Evolutionary conservation across 53 echinoderm and acorn worm species (phyloP).

Genomic region (Holothuria leucospilota): DNA sequence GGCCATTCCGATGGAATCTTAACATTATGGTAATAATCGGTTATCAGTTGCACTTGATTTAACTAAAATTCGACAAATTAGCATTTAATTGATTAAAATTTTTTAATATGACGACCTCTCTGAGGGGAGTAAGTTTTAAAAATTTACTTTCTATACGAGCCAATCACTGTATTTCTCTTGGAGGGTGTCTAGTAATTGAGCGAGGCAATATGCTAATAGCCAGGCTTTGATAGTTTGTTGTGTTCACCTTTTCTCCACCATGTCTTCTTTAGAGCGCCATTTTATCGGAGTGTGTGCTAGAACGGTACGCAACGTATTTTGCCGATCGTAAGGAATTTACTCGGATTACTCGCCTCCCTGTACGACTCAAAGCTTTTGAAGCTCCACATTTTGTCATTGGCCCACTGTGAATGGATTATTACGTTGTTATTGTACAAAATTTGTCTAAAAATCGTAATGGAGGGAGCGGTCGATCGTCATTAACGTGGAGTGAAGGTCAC

Average conservation of each 20-base stretch:
- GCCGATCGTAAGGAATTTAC: conserved; percentile 27
- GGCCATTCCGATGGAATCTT: not conserved
- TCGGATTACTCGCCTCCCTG: no score
- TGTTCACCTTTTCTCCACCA: conserved; percentile 50
- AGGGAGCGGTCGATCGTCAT: conserved; percentile 55
- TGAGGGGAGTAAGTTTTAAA: conserved; percentile 6
- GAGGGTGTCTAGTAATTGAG: conserved; percentile 99
- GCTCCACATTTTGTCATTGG: not conserved
- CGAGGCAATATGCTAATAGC: conserved; percentile 86
- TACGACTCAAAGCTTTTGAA: not conserved
- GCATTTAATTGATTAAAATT: no score
- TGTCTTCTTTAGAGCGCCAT: conserved; percentile 46
- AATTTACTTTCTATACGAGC: conserved; percentile 47
- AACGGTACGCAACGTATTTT: conserved; percentile 32
- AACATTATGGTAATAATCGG: no score
- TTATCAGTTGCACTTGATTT: no score
- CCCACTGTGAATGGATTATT: not conserved
- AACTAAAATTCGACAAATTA: no score
- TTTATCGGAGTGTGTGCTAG: conserved; percentile 13
- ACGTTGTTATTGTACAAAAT: not conserved
- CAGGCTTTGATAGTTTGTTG: conserved; percentile 76
- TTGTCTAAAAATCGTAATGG: not conserved
- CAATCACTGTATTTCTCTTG: conserved; percentile 87
- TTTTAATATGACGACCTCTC: no score
- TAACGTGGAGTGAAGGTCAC: conserved; percentile 89